Base-by-base conservation (phyloP, 2,888 invertebrate species). In the Plagodis pulveraria region DNA sequence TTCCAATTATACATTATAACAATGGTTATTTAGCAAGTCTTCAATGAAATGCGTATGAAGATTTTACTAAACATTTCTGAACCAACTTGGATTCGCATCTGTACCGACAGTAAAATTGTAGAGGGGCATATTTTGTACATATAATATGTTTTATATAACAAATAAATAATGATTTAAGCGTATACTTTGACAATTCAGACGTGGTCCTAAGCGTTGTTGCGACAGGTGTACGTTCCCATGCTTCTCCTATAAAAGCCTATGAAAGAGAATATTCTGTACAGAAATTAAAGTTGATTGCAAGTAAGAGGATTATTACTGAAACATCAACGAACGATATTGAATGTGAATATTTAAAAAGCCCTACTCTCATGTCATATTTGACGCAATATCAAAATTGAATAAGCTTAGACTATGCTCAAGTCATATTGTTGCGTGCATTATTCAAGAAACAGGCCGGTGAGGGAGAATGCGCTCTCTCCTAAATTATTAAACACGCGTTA, bases 401-500 rank as follows among this genome's bases (percentile, higher is more conserved):
- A 81, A 74, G 80, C 75, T 77, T 78, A 80, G 77, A 80, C 51
- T 50, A 78, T 80, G 77, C 74, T 75, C 67, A 65, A 76, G 74
- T 83, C 81, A 86, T 87, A 89, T 89, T 91, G 88, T 86, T 84
- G 81, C 83, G 89, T 91, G 78, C 82, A 91, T 91, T 89, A 91
- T 91, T 91, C 88, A 91, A 79, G 66, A 72, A 73, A 65, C 80
- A 74, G 82, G 78, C 80, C 78, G 80, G 81, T 71, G 77, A 85
- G 86, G 87, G 87, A 83, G 82, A 77, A 77, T 70, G 77, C 76
- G 74, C 80, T 75, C 68, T 74, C 84, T 81, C 75, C 84, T 92
- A 88, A 89, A 91, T 88, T 91, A 92, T 92, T 91, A 92, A 92
- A 90, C 86, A 84, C 78, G 76, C 85, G 85, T 90, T 90, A 91